Conservation (phyloP, 2,888 invertebrate species). For the Hemaris fuciformis region DNA sequence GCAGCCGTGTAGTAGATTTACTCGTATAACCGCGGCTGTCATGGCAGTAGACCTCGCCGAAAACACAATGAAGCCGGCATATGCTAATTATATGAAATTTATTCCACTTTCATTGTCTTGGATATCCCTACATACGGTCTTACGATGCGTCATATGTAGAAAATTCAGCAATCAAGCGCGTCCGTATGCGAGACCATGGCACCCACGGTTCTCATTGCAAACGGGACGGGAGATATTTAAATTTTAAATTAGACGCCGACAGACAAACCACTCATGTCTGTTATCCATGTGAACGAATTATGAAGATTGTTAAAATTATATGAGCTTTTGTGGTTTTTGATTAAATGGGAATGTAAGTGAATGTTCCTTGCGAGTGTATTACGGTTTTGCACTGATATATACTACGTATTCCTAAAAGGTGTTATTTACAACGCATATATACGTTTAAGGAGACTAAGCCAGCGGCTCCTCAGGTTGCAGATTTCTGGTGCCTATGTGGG, state of each 20-base stretch:
- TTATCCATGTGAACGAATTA: background rate
- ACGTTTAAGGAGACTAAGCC: no score
- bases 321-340: background rate
- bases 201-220: background rate
- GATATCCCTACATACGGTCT: background rate
- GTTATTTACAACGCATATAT: no score
- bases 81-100: no score
- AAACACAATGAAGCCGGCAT: no score
- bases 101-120: background rate
- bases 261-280: constrained; percentile 4
- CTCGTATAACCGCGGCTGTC: no score
- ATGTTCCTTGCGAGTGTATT: background rate
- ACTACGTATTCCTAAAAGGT: no score
- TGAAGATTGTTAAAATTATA: background rate
- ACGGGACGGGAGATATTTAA: constrained; percentile 2
- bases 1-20: no score
- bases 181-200: background rate
- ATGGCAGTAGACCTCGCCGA: no score
- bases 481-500: no score
- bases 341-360: background rate
- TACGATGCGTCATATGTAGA: background rate
- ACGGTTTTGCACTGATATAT: background rate
- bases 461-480: no score
- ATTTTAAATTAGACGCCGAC: constrained; percentile 4
- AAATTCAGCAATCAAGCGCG: background rate